These are phyloP conservation scores for Slavum lentiscoides DNA, from an alignment of 2,888 invertebrate genomes.

Conservation along the genomic window DNA sequence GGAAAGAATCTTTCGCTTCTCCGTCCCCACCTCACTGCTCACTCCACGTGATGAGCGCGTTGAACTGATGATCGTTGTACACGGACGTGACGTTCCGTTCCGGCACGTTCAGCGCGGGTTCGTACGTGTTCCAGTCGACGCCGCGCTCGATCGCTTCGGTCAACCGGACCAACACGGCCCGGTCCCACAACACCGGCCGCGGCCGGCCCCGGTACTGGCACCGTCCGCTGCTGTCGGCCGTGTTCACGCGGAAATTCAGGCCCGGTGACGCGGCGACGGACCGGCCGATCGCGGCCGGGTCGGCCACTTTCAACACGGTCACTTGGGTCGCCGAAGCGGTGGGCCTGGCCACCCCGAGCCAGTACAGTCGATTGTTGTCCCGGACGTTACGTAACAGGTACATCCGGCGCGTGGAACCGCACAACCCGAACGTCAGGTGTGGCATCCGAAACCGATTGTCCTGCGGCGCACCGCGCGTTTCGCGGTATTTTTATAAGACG, in stretches of 20 bases:
- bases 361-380: background rate
- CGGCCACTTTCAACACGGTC: constrained; percentile 25
- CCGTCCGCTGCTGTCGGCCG: background rate
- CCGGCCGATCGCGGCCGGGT: background rate
- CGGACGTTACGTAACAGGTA: constrained; percentile 2
- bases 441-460: constrained; percentile 8
- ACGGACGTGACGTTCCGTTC: background rate
- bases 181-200: constrained; percentile 12
- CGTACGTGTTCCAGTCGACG: background rate
- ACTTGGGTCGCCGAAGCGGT: background rate
- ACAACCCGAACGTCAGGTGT: background rate
- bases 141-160: background rate
- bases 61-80: background rate
- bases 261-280: background rate
- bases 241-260: background rate
- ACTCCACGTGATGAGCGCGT: background rate
- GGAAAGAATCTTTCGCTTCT: too few relatives aligned
- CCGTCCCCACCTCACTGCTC: too few relatives aligned
- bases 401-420: background rate
- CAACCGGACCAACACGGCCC: background rate
- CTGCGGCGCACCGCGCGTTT: background rate
- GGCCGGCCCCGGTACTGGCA: background rate
- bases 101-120: background rate
- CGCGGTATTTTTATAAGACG: too few relatives aligned
- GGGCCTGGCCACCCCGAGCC: constrained; percentile 6